These are phyloP conservation scores for Cephalopholis sonnerati DNA, from an alignment of 2,113 vertebrate genomes.

Conservation along the genomic window DNA sequence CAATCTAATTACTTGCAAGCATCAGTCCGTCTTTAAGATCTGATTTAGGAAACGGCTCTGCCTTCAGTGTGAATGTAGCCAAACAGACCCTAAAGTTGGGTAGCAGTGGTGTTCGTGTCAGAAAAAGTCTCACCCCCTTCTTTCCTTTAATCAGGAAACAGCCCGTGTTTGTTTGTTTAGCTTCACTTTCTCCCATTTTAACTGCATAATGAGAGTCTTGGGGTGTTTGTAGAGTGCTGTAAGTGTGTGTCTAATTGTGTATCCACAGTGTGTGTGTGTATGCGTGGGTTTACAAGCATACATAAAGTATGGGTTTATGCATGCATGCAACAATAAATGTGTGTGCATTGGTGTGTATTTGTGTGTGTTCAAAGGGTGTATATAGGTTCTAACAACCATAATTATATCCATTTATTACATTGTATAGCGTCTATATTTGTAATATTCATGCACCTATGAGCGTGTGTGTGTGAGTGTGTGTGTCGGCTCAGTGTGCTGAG, in stretches of 20 bases:
- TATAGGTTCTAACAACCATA: background rate
- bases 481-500: constrained; percentile 42
- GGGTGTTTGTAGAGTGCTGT: background rate
- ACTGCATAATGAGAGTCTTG: background rate
- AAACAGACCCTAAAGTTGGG: background rate
- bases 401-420: background rate
- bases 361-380: background rate
- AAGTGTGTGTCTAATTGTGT: background rate
- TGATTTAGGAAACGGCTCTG: no score
- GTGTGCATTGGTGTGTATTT: background rate
- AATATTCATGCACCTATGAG: background rate
- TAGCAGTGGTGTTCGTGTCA: background rate
- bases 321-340: background rate
- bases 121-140: background rate
- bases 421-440: constrained; percentile 33
- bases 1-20: no score
- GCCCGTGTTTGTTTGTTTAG: constrained; percentile 17
- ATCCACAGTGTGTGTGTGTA: background rate
- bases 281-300: background rate
- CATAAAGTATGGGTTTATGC: background rate
- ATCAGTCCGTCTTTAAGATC: no score
- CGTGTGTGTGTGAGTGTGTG: constrained; percentile 24
- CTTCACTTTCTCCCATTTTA: background rate
- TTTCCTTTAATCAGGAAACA: constrained; percentile 6
- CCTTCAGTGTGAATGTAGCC: no score